phyloP scores from a whole-genome alignment of 2,888 invertebrate genomes.

The Fragum fragum region DNA sequence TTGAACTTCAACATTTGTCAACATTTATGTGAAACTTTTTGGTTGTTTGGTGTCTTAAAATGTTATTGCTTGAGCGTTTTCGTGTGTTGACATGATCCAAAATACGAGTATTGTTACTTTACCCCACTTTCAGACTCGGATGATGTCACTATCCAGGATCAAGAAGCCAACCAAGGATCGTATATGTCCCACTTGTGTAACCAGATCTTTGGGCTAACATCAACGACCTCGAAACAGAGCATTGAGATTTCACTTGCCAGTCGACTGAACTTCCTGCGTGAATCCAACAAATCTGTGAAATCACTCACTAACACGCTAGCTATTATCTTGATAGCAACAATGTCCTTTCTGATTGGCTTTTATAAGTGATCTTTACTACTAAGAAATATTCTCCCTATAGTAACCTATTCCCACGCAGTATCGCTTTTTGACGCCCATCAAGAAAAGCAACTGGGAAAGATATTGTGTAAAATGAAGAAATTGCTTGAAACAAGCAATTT shows the following conservation, averaged over 20 bases:
- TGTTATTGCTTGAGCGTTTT: too few relatives aligned
- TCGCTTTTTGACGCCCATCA: too few relatives aligned
- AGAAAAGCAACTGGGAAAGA: too few relatives aligned
- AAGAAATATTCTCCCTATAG: too few relatives aligned
- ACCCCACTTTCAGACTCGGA: not conserved
- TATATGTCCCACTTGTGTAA: not conserved
- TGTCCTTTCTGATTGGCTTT: conserved; percentile 30
- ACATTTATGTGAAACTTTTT: too few relatives aligned
- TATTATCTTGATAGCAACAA: conserved; percentile 21
- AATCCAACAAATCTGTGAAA: not conserved
- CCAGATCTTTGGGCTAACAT: not conserved
- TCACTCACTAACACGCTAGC: conserved; percentile 2
- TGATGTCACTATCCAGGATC: not conserved
- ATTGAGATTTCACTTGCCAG: not conserved
- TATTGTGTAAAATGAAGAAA: too few relatives aligned
- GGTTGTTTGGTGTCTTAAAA: too few relatives aligned
- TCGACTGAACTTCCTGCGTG: conserved; percentile 10
- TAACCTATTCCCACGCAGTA: too few relatives aligned
- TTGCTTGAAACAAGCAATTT: too few relatives aligned
- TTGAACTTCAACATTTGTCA: too few relatives aligned
- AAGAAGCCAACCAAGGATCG: not conserved
- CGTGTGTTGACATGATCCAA: too few relatives aligned
- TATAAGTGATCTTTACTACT: not conserved
- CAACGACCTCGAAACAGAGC: not conserved
- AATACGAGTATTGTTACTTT: too few relatives aligned